phyloP scores from a whole-genome alignment of 2,888 invertebrate genomes.

The Phytoseiulus persimilis region DNA sequence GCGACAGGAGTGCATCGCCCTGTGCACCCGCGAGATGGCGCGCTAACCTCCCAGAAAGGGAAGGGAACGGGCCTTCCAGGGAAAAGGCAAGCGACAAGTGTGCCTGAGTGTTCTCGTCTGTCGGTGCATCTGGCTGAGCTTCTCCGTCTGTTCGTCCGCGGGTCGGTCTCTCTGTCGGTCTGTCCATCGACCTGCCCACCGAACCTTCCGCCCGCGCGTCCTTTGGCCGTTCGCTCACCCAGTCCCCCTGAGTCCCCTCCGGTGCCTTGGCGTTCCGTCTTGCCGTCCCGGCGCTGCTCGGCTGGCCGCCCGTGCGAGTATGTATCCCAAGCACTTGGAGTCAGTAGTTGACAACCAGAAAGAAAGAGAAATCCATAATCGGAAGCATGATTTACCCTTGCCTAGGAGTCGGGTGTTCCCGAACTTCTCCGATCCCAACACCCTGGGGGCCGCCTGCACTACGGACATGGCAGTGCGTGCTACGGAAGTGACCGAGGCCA shows the following conservation, averaged over 20 bases:
- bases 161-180: no score
- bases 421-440: no score
- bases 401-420: no score
- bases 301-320: background rate
- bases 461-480: no score
- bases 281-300: background rate
- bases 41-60: background rate
- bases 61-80: slow-evolving; percentile 5
- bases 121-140: background rate
- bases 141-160: background rate
- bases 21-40: slow-evolving; percentile 20
- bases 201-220: background rate
- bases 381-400: background rate
- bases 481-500: no score
- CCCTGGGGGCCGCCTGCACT: no score
- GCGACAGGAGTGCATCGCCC: slow-evolving; percentile 37
- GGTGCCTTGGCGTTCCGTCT: background rate
- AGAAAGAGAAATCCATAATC: background rate
- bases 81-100: background rate
- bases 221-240: background rate
- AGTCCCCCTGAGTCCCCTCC: no score
- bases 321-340: background rate
- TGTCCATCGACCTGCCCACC: background rate
- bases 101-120: background rate
- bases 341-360: background rate